phyloP scores from a whole-genome alignment of 2,888 invertebrate genomes.

The Patella depressa region DNA sequence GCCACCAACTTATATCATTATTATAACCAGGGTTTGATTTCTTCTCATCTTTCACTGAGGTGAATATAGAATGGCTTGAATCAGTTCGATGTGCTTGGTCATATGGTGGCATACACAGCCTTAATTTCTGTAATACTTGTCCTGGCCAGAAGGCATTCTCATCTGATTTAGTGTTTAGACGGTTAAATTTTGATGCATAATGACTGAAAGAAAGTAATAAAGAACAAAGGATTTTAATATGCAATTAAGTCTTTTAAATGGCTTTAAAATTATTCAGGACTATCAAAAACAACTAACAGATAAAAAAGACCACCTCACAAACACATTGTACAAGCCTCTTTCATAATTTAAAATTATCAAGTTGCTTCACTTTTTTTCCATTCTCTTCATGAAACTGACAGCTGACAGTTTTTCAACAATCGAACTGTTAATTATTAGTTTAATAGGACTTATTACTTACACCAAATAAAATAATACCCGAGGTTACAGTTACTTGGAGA shows the following conservation, averaged over 20 bases:
- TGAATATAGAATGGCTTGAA: conserved; percentile 45
- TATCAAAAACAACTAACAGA: not conserved
- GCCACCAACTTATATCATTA: conserved; percentile 54
- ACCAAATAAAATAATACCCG: too few species aligned
- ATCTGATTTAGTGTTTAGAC: conserved; percentile 46
- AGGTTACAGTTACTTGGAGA: too few species aligned
- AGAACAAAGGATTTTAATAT: not conserved
- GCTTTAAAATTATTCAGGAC: not conserved
- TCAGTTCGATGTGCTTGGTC: conserved; percentile 34
- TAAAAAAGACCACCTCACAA: not conserved
- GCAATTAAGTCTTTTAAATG: not conserved
- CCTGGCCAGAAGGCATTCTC: conserved; percentile 67
- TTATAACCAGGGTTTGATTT: conserved; percentile 45
- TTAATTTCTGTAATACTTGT: conserved; percentile 63
- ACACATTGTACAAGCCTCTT: too few species aligned
- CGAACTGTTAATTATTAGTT: too few species aligned
- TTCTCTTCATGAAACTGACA: too few species aligned
- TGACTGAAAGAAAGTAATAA: conserved; percentile 41
- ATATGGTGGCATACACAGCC: conserved; percentile 60
- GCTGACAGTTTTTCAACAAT: too few species aligned
- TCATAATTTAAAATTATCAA: too few species aligned
- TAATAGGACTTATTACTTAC: too few species aligned
- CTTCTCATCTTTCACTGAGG: conserved; percentile 37
- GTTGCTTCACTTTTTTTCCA: too few species aligned
- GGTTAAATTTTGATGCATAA: conserved; percentile 47